Conservation (phyloP, 1,140 invertebrate species). For the Phymorhynchus buccinoides region DNA sequence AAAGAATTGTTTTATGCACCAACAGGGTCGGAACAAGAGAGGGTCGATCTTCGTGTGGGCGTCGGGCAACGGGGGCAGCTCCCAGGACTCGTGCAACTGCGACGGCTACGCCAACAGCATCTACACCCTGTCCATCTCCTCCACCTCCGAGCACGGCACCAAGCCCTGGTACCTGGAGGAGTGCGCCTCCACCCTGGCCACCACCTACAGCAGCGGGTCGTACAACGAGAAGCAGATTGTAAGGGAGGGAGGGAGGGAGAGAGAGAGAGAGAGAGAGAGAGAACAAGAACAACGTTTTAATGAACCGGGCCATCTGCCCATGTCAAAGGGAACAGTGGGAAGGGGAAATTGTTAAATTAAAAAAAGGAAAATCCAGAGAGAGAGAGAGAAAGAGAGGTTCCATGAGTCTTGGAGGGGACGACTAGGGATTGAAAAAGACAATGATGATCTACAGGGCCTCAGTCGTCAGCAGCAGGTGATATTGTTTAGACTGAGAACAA, state of each 20-base stretch:
- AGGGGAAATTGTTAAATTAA: no score
- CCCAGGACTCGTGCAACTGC: slow-evolving; percentile 98
- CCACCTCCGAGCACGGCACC: slow-evolving; percentile 90
- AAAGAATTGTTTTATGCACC: no score
- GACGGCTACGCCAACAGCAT: slow-evolving; percentile 99
- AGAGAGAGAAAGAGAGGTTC: no score
- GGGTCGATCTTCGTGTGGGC: slow-evolving; percentile 99
- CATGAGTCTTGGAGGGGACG: no score
- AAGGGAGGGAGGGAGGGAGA: slow-evolving; percentile 34
- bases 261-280: neutral
- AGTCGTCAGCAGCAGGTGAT: no score
- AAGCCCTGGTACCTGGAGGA: slow-evolving; percentile 97
- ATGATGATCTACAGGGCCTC: no score
- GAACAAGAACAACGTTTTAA: no score
- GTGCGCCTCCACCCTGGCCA: slow-evolving; percentile 95
- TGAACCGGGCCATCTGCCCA: no score
- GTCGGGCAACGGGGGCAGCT: slow-evolving; percentile 96
- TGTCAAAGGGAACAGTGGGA: no score
- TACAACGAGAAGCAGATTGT: slow-evolving; percentile 64
- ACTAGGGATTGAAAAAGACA: no score
- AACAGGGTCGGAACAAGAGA: slow-evolving; percentile 91
- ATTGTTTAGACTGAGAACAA: no score
- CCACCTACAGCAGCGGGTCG: slow-evolving; percentile 96
- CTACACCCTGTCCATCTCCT: slow-evolving; percentile 97
- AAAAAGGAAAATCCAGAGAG: no score